Percentiles rank a stretch among this genome's conserved stretches.
Conservation (phyloP, 2,888 invertebrate species). For the Rhingia campestris region DNA sequence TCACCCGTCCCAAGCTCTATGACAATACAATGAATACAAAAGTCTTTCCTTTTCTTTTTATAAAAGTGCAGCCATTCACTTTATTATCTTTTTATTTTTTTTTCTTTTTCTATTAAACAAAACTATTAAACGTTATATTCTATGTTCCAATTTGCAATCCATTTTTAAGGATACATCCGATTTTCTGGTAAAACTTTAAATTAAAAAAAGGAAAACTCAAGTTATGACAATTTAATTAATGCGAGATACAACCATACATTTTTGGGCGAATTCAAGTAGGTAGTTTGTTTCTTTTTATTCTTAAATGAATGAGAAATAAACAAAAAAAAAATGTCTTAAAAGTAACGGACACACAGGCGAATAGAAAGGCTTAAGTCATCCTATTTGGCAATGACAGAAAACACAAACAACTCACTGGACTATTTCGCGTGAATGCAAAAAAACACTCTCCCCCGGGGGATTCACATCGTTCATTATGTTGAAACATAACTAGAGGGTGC, state of each 20-base stretch:
- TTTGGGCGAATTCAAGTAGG: slow-evolving; percentile 22
- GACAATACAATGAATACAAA: background rate
- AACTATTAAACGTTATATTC: slow-evolving; percentile 53
- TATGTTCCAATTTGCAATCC: slow-evolving; percentile 41
- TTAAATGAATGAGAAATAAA: background rate
- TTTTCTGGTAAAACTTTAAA: slow-evolving; percentile 30
- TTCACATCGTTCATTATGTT: background rate
- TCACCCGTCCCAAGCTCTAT: background rate
- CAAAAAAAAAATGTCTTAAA: slow-evolving; percentile 1
- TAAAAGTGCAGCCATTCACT: slow-evolving; percentile 68
- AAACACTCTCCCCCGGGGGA: background rate
- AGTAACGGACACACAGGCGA: background rate
- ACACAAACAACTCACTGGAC: no score
- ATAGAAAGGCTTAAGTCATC: background rate
- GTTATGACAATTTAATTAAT: slow-evolving; percentile 17
- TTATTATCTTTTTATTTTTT: slow-evolving; percentile 55
- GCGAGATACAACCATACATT: slow-evolving; percentile 5
- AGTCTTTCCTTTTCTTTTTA: background rate
- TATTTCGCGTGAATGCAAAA: no score
- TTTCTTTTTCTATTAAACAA: slow-evolving; percentile 63
- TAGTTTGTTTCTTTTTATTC: slow-evolving; percentile 24
- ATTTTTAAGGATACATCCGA: slow-evolving; percentile 31
- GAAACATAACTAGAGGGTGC: no score
- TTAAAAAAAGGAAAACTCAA: slow-evolving; percentile 30
- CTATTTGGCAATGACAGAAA: no score